Base-by-base conservation (phyloP, 2,888 invertebrate genomes). In the Magallana nippona region DNA sequence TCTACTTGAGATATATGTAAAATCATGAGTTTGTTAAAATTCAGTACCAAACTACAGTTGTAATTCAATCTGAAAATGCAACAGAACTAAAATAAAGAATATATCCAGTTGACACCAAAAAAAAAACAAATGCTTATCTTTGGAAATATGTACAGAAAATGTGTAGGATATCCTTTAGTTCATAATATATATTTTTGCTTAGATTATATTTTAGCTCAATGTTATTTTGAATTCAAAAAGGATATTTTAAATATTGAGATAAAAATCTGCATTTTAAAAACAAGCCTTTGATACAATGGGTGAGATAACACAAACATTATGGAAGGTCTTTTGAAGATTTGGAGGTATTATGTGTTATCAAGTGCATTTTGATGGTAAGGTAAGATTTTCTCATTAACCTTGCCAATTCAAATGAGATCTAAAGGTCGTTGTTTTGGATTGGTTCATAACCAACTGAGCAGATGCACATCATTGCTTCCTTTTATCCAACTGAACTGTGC, bases 231-330 rank as follows among this genome's bases (percentile, higher is more conserved):
- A 71, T 71, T 71, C 71, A 71, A 71, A n/a, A 17, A 15, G 32
- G 71, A 71, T 27, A 71, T 15, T 71, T 71, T 27, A 71, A 71
- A 71, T 71, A 71, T 17, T 71, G 71, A 11, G 71, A 71, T 71
- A 71, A 71, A 71, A 71, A 71, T 71, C 71, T 27, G 71, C 71
- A 22, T 71, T 60, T 71, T 71, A 71, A 71, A 71, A 71, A 71
- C 71, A 71, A 71, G 71, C 71, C 71, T 71, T 71, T 71, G 71
- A 71, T 71, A 71, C 71, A 71, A 22, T 27, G 71, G 11, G 71
- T 27, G 71, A 71, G 71, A 71, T 71, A 71, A 71, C 71, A 71
- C 15, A 71, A 71, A 71, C 71, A 71, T 71, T 19, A 27, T 27
- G 71, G 71, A 10, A 22, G 27, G 10, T 71, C 71, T 71, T 71